A percentile compares a stretch with the other conserved stretches of the same genome.
phyloP scores from a whole-genome alignment of 2,113 vertebrate genomes.

The Phalacrocorax aristotelis region DNA sequence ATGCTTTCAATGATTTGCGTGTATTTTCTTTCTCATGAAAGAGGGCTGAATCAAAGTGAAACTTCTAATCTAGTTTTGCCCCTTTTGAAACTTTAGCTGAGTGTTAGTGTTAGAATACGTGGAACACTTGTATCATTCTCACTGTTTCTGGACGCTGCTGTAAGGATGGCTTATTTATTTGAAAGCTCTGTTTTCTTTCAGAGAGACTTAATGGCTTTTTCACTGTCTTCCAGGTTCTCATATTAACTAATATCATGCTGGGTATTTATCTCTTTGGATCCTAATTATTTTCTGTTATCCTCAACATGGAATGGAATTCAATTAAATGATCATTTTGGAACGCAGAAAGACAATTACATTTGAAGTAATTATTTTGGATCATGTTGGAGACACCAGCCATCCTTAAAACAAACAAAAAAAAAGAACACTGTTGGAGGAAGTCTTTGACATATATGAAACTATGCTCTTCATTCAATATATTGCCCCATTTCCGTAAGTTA shows the following conservation, averaged over 20 bases:
- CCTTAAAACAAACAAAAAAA: conserved; percentile 59
- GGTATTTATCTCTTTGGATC: conserved; percentile 73
- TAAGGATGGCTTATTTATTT: conserved; percentile 57
- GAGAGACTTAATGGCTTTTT: conserved; percentile 70
- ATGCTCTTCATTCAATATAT: conserved; percentile 74
- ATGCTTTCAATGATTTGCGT: background rate
- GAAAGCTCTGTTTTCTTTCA: conserved; percentile 54
- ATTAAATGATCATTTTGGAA: conserved; percentile 58
- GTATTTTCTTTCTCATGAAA: background rate
- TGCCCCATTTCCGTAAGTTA: conserved; percentile 72
- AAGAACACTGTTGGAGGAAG: conserved; percentile 62
- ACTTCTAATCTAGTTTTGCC: background rate
- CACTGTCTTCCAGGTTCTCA: conserved; percentile 74
- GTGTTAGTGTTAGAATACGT: background rate
- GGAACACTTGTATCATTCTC: background rate
- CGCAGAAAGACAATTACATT: conserved; percentile 57
- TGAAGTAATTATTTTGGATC: conserved; percentile 67
- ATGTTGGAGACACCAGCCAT: conserved; percentile 58
- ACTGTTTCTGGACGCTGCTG: background rate
- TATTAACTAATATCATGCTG: conserved; percentile 73
- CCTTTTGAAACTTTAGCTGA: background rate
- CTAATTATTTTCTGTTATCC: conserved; percentile 71
- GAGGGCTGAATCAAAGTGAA: background rate
- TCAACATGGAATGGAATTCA: conserved; percentile 69
- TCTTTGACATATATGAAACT: conserved; percentile 69